These are phyloP conservation scores for Hydrolagus affinis DNA, from an alignment of 2,113 vertebrate species.

Conservation along the genomic window DNA sequence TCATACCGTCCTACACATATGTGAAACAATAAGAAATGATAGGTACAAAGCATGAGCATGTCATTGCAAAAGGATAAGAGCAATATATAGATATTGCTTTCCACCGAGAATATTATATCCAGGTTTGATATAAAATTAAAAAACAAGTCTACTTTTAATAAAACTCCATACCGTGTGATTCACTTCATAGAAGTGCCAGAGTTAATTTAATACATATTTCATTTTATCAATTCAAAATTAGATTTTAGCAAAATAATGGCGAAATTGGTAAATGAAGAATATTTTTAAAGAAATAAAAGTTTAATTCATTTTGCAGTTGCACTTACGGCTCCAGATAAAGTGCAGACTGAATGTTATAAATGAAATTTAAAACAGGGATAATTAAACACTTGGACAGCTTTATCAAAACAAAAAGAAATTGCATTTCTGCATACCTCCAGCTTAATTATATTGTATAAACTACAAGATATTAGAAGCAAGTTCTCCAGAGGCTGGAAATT, in stretches of 20 bases:
- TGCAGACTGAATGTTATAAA: no score
- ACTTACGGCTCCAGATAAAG: not conserved
- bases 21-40: constrained; percentile 2
- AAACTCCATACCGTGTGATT: not conserved
- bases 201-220: not conserved
- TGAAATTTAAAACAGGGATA: not conserved
- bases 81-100: constrained; percentile 11
- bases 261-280: not conserved
- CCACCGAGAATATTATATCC: not conserved
- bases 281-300: not conserved
- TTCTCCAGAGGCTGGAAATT: not conserved
- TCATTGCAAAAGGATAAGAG: not conserved
- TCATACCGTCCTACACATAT: not conserved
- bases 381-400: not conserved
- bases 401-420: not conserved
- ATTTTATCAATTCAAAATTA: not conserved
- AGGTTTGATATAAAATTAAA: not conserved
- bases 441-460: not conserved
- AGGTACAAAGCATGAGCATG: not conserved
- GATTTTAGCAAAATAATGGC: not conserved
- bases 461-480: not conserved
- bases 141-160: constrained; percentile 1
- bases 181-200: not conserved
- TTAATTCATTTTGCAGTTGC: not conserved
- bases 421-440: no score